Base-by-base conservation (phyloP, 2,113 vertebrate species). In the Rhadina sibilatrix region DNA sequence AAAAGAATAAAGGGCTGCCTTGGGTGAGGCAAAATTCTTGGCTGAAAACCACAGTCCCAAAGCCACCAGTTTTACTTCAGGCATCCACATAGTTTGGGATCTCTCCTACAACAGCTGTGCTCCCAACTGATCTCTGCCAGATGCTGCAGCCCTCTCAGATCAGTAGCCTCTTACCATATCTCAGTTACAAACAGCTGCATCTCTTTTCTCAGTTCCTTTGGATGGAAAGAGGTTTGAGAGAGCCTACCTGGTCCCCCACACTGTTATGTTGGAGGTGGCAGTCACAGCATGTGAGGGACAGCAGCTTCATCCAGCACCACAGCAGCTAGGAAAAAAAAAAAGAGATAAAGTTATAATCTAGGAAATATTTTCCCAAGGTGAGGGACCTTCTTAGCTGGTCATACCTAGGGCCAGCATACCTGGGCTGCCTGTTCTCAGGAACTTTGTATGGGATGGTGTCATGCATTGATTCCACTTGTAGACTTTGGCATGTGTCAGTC, bases 201-300 rank as follows among this genome's bases (percentile, higher is more conserved):
- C 9, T 4, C 30, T 85, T 87, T 68, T 70, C 53, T 24, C 49
- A 1, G 17, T 18, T 82, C 27, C 35, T 92, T 76, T n/a, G 15
- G 11, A 35, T 44, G 16, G 35, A 76, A 79, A n/a, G 44, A 52
- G 2, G 11, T 56, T 72, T 5, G 2, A 88, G 38, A 68, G 17
- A 33, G 75, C 44, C 35, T 54, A 38, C 74, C 23, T 71, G 42
- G 40, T n/a, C 7, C 2, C 14, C 4, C 31, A 24, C 0, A 0
- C 14, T 30, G 28, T 40, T 1, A 2, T 17, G 4, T 9, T 6
- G 4, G 38, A 93, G 11, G 9, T 53, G 14, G 33, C 23, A 85
- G 38, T 56, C 44, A n/a, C 3, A 6, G 38, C 1, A 1, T 4
- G 13, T 14, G 25, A 54, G 31, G 31, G 24, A 64, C 35, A 72